These are phyloP conservation scores for Azemiops feae DNA, from an alignment of 2,113 vertebrate genomes.

Conservation along the genomic window DNA sequence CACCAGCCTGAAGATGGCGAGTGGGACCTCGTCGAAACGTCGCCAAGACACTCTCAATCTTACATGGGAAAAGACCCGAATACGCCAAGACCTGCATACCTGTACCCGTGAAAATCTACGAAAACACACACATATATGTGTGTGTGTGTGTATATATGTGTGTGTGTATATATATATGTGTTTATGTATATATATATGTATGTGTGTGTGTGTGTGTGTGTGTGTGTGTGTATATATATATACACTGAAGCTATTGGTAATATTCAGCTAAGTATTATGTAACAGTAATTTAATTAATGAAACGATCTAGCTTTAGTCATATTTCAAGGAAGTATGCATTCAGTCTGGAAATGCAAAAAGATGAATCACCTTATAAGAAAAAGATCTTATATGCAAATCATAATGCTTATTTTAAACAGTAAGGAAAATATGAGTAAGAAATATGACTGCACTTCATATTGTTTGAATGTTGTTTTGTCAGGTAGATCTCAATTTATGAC, in stretches of 20 bases:
- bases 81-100: no score
- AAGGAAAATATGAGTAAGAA: background rate
- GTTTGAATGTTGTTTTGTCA: background rate
- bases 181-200: no score
- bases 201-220: no score
- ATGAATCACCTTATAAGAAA: background rate
- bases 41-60: no score
- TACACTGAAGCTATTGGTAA: background rate
- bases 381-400: background rate
- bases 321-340: background rate
- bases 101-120: no score
- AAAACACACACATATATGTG: no score
- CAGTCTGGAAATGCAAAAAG: background rate
- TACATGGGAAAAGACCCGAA: no score
- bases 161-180: no score
- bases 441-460: background rate
- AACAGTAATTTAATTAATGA: background rate
- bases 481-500: background rate
- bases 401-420: background rate
- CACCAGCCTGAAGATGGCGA: no score
- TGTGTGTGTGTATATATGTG: no score
- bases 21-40: no score
- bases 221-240: no score
- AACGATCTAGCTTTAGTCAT: background rate
- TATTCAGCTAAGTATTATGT: background rate